Base-by-base conservation (phyloP, 2,888 invertebrate genomes). In the Volucella inanis region DNA sequence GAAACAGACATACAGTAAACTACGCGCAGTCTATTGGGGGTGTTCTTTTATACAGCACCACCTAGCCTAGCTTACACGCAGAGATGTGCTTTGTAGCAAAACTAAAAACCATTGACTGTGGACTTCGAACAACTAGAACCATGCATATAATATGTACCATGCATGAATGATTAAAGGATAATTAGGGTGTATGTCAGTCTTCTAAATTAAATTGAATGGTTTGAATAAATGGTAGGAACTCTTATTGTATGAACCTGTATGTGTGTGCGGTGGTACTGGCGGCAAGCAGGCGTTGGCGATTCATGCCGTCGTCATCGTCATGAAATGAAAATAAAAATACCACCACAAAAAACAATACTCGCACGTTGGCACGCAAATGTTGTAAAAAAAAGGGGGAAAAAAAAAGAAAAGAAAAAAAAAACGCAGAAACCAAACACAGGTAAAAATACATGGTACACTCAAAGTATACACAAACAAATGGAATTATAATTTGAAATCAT, bases 151-250 rank as follows among this genome's bases (percentile, higher is more conserved):
- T 61, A 71, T 43, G 18, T 75, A 45, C 75, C 65, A 84, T 85
- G 81, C 76, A 85, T 80, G 85, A 85, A 81, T 85, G 81, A 85
- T 85, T 71, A 85, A 85, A 85, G 80, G 76, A 81, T 85, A 84
- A 84, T 84, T 84, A 84, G 80, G 71, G 80, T 84, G 80, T 84
- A 81, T 76, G 76, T 85, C 85, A 80, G 81, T 77, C 76, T 77
- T 85, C 80, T 85, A 85, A 81, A 85, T 85, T 80, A 85, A 81
- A 85, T 85, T 85, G 85, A 81, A 81, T 81, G 81, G 85, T 81
- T 81, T 72, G 67, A 62, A 68, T 54, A 70, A 47, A 81, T 71
- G 76, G 55, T 55, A 61, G 45, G 31, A 31, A 31, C 31, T 31
- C 0, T 6, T 67, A 12, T 62, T 45, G 62, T 68, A 52, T 41